Evolutionary conservation across 2,888 invertebrate species (phyloP).

Genomic region (Muschampia plurimacula): DNA sequence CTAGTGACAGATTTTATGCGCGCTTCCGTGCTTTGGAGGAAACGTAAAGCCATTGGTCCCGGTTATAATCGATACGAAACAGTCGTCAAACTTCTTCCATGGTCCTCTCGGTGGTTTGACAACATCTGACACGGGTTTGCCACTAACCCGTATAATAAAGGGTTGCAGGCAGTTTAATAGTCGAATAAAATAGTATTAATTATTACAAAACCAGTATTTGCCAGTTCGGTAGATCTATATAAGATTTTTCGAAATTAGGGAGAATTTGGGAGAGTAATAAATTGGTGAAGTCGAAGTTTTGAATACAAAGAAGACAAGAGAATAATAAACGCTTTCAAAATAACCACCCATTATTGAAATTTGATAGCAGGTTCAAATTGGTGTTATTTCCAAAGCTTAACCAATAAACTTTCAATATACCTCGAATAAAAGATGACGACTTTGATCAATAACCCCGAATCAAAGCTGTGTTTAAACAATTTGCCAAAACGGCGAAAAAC

Average conservation of each 20-base stretch:
- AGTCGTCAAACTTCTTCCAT: too few species aligned
- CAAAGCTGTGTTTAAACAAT: conserved; percentile 42
- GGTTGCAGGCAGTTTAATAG: too few species aligned
- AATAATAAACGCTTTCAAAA: background rate
- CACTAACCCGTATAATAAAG: too few species aligned
- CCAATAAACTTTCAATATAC: conserved; percentile 37
- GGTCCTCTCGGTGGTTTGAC: too few species aligned
- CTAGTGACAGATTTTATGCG: too few species aligned
- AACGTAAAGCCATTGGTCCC: too few species aligned
- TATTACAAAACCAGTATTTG: background rate
- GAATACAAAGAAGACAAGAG: background rate
- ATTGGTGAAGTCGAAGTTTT: background rate
- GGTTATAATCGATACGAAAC: too few species aligned
- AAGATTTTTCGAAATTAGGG: too few species aligned
- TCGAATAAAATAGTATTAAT: background rate
- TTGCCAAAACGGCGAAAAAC: conserved; percentile 42
- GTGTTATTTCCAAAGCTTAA: conserved; percentile 29
- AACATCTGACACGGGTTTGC: too few species aligned
- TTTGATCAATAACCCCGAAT: conserved; percentile 41
- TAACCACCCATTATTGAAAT: conserved; percentile 27
- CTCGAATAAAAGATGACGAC: conserved; percentile 29
- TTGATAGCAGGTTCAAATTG: conserved; percentile 27
- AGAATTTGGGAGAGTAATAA: background rate
- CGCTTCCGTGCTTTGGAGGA: too few species aligned
- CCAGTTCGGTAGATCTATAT: background rate